A percentile compares a stretch with the other conserved stretches of the same genome.
phyloP scores from a whole-genome alignment of 1,140 invertebrate genomes.

The Drosophila mojavensis region DNA sequence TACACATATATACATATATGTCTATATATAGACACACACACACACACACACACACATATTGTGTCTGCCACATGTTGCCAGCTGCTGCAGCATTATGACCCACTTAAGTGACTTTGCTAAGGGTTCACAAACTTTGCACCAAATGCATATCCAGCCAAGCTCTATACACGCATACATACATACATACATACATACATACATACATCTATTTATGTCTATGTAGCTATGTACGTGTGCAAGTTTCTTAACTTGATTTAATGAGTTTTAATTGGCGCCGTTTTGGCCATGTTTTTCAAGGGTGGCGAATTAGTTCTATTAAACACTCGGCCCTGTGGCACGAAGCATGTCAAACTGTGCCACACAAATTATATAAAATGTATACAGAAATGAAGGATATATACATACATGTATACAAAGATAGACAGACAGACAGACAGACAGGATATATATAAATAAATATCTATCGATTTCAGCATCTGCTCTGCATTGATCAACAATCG shows the following conservation, averaged over 20 bases:
- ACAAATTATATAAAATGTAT: not conserved
- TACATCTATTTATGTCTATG: conserved; percentile 4
- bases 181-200: not conserved
- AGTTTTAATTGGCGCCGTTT: conserved; percentile 75
- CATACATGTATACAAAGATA: too few species aligned
- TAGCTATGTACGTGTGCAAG: conserved; percentile 27
- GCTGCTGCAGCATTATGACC: conserved; percentile 72
- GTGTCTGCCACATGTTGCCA: conserved; percentile 31
- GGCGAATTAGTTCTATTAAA: conserved; percentile 58
- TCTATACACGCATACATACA: not conserved
- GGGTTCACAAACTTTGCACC: conserved; percentile 76
- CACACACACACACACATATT: conserved; percentile 11
- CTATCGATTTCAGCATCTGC: too few species aligned
- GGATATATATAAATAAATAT: too few species aligned
- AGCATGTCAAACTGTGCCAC: conserved; percentile 34
- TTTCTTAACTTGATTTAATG: conserved; percentile 82
- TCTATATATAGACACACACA: conserved; percentile 42
- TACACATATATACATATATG: too few species aligned
- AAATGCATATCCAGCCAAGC: too few species aligned
- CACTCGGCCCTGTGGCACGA: not conserved
- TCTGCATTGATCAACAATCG: too few species aligned
- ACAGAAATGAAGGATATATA: too few species aligned
- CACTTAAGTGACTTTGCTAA: conserved; percentile 83
- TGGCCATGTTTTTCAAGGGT: conserved; percentile 71
- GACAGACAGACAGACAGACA: too few species aligned